Base-by-base conservation (phyloP, 2,888 invertebrate species). In the Drosophila kambysellisi region DNA sequence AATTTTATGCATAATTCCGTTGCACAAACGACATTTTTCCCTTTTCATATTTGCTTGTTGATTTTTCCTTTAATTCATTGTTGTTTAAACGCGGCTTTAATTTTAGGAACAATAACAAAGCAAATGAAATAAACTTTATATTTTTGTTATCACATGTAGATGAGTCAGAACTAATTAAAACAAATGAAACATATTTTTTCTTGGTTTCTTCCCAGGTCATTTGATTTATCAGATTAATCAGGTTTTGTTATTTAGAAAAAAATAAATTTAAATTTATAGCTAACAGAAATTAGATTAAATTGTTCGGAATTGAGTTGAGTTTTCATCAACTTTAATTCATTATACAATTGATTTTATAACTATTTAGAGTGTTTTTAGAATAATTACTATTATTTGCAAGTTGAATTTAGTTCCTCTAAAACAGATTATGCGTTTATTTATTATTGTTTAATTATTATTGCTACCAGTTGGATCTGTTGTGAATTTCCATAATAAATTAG, bases 1-100 rank as follows among this genome's bases (percentile, higher is more conserved):
- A 76, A 78, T 85, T 68, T 68, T 61, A 70, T 86, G 75, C 81
- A 79, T 63, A 74, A 72, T 74, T 75, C 59, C 52, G 48, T 62
- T 76, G 76, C 60, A 76, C 77, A 72, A 72, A 72, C 64, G 48
- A 64, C 9, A n/a, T 35, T 63, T 63, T 65, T 62, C 50, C 6
- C 51, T n/a, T n/a, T 17, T 32, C 51, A n/a, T 57, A 17, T 6
- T 7, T 20, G 46, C 51, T 32, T 62, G 9, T 32, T 51, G 4
- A 9, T 6, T 53, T 50, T 50, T 35, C 0, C 11, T 57, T 30
- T 8, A 56, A 48, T n/a, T 57, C 20, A 50, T 64, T 57, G 52
- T 64, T 52, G 41, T 30, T 46, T 11, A 64, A 67, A 48, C 30
- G 61, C 15, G 39, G 70, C 71, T 76, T 70, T 68, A 76, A 78